Evolutionary conservation across 2,888 invertebrate genomes (phyloP).

Genomic region (Amiota mariae): DNA sequence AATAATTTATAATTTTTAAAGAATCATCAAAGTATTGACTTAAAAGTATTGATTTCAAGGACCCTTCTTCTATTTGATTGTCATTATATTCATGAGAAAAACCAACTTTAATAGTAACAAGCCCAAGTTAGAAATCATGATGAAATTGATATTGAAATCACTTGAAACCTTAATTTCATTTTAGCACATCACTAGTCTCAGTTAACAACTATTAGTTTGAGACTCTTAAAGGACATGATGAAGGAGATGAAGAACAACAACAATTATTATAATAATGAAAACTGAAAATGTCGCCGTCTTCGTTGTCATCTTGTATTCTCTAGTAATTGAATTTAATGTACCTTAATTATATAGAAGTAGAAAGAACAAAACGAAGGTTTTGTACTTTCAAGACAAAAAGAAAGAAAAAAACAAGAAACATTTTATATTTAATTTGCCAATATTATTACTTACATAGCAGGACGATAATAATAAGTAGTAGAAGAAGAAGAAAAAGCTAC

Average conservation of each 20-base stretch:
- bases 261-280: constrained; percentile 7
- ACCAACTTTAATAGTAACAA: too few species aligned
- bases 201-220: background rate
- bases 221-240: background rate
- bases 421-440: constrained; percentile 65
- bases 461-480: background rate
- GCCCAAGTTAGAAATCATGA: too few species aligned
- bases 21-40: too few species aligned
- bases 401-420: constrained; percentile 54
- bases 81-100: too few species aligned
- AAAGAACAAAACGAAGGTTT: constrained; percentile 35
- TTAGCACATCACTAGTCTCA: background rate
- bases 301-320: constrained; percentile 27
- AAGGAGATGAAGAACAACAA: constrained; percentile 3
- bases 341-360: constrained; percentile 59
- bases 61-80: too few species aligned
- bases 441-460: constrained; percentile 41
- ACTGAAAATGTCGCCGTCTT: constrained; percentile 9
- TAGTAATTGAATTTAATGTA: constrained; percentile 67
- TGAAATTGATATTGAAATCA: too few species aligned
- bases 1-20: too few species aligned
- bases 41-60: too few species aligned
- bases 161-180: background rate
- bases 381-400: constrained; percentile 46
- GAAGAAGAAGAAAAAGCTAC: background rate